These are phyloP conservation scores for Scolopax mira DNA, from an alignment of 2,113 vertebrate genomes.

Conservation along the genomic window DNA sequence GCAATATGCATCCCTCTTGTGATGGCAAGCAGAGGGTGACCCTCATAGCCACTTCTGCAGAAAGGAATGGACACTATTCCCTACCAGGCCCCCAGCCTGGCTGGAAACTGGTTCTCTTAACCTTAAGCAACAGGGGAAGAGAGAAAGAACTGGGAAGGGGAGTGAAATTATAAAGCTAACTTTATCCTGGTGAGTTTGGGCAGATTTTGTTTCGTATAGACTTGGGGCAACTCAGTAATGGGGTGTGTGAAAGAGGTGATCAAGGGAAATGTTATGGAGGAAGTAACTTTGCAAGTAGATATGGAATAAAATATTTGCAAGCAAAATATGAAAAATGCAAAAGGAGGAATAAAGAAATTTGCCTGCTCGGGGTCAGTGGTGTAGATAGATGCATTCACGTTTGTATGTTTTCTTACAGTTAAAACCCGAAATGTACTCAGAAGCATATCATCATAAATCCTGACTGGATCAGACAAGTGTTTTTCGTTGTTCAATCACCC, in stretches of 20 bases:
- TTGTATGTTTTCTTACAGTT: neutral
- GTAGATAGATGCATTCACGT: neutral
- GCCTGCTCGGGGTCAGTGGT: neutral
- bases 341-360: neutral
- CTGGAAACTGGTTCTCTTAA: neutral
- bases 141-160: neutral
- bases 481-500: slow-evolving; percentile 12
- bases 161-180: neutral
- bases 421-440: neutral
- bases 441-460: slow-evolving; percentile 27
- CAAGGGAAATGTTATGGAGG: neutral
- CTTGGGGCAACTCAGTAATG: neutral
- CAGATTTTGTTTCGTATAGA: neutral
- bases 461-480: neutral
- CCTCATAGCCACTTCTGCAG: neutral
- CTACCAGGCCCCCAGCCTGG: neutral
- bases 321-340: neutral
- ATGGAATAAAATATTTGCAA: neutral
- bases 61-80: neutral
- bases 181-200: neutral
- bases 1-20: neutral
- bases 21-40: neutral
- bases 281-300: neutral
- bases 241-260: neutral
- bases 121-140: neutral